Conservation (phyloP, 1,140 invertebrate species). For the Solenopsis fugax region DNA sequence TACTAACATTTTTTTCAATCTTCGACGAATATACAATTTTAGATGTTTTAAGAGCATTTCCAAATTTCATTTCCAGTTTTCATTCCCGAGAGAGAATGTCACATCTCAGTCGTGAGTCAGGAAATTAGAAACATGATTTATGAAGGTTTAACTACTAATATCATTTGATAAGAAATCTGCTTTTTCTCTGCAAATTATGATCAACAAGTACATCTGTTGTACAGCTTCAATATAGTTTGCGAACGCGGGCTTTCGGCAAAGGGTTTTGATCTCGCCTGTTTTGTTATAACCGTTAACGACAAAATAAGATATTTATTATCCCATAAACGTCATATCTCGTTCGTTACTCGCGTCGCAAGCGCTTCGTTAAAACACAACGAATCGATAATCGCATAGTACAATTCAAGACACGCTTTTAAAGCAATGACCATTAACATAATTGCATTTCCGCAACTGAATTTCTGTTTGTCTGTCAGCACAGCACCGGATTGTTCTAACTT, state of each 20-base stretch:
- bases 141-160: conserved; percentile 15
- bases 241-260: not conserved
- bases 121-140: conserved; percentile 42
- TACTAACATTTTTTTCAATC: no score
- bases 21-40: not conserved
- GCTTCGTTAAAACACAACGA: not conserved
- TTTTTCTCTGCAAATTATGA: conserved; percentile 13
- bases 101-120: not conserved
- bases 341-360: not conserved
- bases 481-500: no score
- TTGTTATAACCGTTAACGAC: conserved; percentile 4
- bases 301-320: conserved; percentile 9
- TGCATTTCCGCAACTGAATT: not conserved
- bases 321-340: not conserved
- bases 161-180: conserved; percentile 34
- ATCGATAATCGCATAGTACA: not conserved
- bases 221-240: not conserved
- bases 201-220: not conserved
- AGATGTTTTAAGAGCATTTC: not conserved
- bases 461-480: not conserved
- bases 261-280: not conserved
- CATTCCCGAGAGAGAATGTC: not conserved
- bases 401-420: conserved; percentile 19
- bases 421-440: conserved; percentile 14
- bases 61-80: conserved; percentile 7